Evolutionary conservation across 2,113 vertebrate species (phyloP).

Genomic region (Esox niger): DNA sequence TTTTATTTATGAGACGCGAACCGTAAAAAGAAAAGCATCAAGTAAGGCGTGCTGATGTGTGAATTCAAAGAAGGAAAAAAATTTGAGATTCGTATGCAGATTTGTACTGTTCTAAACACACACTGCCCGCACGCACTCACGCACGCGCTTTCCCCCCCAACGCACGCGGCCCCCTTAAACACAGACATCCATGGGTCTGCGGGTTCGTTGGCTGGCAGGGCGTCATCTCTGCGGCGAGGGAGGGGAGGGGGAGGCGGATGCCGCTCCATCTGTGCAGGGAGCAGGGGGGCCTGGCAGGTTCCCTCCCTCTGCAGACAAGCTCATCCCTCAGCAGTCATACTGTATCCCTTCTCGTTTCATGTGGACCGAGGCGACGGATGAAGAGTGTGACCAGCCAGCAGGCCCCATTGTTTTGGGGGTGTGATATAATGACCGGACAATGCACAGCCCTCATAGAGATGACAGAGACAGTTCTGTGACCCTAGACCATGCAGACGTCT

Average conservation of each 20-base stretch:
- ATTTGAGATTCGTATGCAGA: slow-evolving; percentile 75
- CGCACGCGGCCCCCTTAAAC: not conserved
- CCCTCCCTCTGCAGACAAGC: slow-evolving; percentile 44
- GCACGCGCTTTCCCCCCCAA: slow-evolving; percentile 17
- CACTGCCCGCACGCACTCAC: slow-evolving; percentile 13
- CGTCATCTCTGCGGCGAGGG: slow-evolving; percentile 49
- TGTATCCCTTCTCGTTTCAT: slow-evolving; percentile 39
- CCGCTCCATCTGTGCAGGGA: slow-evolving; percentile 78
- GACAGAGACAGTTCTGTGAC: too few species aligned
- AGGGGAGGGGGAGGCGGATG: slow-evolving; percentile 38
- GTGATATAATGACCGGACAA: too few species aligned
- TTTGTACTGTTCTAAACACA: slow-evolving; percentile 33
- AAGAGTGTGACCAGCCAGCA: too few species aligned
- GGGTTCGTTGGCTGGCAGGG: slow-evolving; percentile 42
- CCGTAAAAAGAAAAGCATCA: slow-evolving; percentile 31
- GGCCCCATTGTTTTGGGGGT: too few species aligned
- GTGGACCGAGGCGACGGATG: slow-evolving; percentile 44
- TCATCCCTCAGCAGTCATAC: slow-evolving; percentile 41
- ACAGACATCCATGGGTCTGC: slow-evolving; percentile 4
- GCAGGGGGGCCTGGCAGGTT: slow-evolving; percentile 68
- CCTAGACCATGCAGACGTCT: too few species aligned
- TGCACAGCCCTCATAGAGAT: too few species aligned
- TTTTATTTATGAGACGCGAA: slow-evolving; percentile 32
- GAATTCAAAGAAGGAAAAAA: slow-evolving; percentile 61
- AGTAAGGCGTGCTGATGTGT: slow-evolving; percentile 60